phyloP scores from a whole-genome alignment of 2,888 invertebrate species.

The Cosmopolites sordidus region DNA sequence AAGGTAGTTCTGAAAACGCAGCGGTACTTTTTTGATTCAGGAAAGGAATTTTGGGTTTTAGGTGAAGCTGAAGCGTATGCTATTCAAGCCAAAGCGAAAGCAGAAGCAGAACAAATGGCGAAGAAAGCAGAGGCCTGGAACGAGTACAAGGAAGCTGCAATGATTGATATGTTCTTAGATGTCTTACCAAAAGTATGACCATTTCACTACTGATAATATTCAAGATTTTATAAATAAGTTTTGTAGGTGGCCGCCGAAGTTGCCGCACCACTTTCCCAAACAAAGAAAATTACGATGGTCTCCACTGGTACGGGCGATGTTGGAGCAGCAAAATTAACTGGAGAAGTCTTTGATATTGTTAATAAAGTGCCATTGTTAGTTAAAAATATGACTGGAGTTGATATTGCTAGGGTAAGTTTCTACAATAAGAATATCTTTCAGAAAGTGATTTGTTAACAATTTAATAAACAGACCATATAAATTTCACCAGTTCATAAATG shows the following conservation, averaged over 20 bases:
- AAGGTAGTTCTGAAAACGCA: constrained; percentile 47
- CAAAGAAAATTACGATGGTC: constrained; percentile 95
- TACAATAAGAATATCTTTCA: too few relatives aligned
- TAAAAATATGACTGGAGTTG: constrained; percentile 88
- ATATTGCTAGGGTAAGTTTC: constrained; percentile 73
- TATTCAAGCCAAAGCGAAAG: constrained; percentile 89
- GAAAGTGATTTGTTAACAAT: too few relatives aligned
- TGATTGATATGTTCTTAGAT: constrained; percentile 95
- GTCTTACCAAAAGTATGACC: constrained; percentile 88
- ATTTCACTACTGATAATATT: too few relatives aligned
- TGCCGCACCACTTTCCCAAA: constrained; percentile 89
- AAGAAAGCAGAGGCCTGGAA: constrained; percentile 97
- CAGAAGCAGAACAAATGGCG: constrained; percentile 95
- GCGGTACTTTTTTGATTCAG: background rate
- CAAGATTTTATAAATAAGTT: background rate
- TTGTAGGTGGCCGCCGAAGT: constrained; percentile 90
- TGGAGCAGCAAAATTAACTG: constrained; percentile 91
- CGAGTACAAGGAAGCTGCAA: constrained; percentile 92
- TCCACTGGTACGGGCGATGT: constrained; percentile 87
- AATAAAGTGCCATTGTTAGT: constrained; percentile 88
- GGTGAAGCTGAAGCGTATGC: constrained; percentile 89
- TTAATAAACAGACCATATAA: too few relatives aligned
- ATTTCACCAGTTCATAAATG: too few relatives aligned
- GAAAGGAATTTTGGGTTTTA: background rate
- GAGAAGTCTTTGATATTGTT: constrained; percentile 91